Conservation (phyloP, 1,140 invertebrate species). For the Eumaeus atala region DNA sequence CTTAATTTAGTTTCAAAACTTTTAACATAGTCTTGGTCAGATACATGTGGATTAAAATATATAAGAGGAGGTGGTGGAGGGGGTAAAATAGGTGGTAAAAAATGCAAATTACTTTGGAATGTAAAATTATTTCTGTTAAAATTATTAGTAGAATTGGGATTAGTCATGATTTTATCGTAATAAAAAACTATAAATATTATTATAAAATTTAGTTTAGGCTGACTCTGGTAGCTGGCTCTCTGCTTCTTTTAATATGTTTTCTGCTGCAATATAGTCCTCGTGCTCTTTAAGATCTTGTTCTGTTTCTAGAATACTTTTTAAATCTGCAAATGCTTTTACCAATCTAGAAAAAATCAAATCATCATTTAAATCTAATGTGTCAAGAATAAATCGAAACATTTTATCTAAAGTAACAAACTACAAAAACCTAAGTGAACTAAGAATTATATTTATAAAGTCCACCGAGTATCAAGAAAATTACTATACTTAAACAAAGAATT, state of each 20-base stretch:
- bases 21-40: constrained; percentile 51
- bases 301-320: constrained; percentile 82
- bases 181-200: constrained; percentile 39
- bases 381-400: not conserved
- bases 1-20: constrained; percentile 31
- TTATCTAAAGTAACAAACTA: not conserved
- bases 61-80: constrained; percentile 34
- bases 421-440: not conserved
- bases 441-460: too few species aligned
- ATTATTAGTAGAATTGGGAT: constrained; percentile 45
- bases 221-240: constrained; percentile 75
- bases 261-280: constrained; percentile 82
- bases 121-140: constrained; percentile 49
- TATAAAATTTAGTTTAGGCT: constrained; percentile 27
- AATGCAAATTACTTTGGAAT: constrained; percentile 46
- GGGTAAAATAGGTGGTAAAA: constrained; percentile 25
- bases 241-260: constrained; percentile 82
- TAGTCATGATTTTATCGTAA: constrained; percentile 60
- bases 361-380: not conserved
- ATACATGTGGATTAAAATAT: constrained; percentile 17
- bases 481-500: too few species aligned
- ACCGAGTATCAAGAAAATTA: not conserved
- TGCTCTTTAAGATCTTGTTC: constrained; percentile 85
- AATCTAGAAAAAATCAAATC: constrained; percentile 74
- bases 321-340: constrained; percentile 82